phyloP scores from a whole-genome alignment of 2,113 vertebrate genomes.

The Corythornis cristatus region DNA sequence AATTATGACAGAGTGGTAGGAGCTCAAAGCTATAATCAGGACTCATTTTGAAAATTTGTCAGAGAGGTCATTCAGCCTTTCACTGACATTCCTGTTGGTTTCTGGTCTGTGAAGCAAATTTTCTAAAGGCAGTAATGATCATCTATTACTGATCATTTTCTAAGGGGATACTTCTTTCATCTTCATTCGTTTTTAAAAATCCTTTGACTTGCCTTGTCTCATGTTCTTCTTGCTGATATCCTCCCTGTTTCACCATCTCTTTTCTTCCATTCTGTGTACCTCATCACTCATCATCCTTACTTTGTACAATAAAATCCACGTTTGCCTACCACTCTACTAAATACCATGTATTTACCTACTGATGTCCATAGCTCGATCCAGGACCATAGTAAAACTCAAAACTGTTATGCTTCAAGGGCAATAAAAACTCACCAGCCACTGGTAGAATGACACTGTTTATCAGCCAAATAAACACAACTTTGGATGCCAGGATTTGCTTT shows the following conservation, averaged over 20 bases:
- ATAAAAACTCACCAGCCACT: background rate
- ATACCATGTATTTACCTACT: background rate
- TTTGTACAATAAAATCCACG: background rate
- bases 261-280: background rate
- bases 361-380: background rate
- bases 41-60: background rate
- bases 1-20: background rate
- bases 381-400: background rate
- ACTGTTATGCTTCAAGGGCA: background rate
- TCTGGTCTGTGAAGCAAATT: background rate
- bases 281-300: background rate
- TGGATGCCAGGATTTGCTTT: background rate
- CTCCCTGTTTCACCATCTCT: background rate
- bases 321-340: background rate
- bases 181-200: background rate
- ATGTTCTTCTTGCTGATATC: background rate
- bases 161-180: background rate
- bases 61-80: constrained; percentile 4
- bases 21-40: background rate
- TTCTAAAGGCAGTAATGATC: background rate
- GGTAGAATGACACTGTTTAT: background rate
- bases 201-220: background rate
- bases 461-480: background rate
- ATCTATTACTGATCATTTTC: background rate
- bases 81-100: background rate